Base-by-base conservation (phyloP, 2,113 vertebrate genomes). In the Dryoscopus gambensis region DNA sequence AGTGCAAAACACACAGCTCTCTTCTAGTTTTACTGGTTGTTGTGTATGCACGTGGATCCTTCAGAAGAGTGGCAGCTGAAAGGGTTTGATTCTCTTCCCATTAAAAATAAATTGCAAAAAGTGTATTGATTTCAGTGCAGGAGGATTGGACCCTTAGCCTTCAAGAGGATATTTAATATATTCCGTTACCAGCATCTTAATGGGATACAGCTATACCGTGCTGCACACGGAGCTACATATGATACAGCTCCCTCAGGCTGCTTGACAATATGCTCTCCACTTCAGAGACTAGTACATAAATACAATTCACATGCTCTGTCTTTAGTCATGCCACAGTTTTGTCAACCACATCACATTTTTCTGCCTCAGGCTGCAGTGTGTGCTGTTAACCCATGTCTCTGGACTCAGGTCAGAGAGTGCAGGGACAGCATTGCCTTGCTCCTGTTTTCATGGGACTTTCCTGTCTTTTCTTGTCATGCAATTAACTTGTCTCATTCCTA, bases 321-420 rank as follows among this genome's bases (percentile, higher is more conserved):
- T 96, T 96, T 94, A 97, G 93, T 95, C 95, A 96, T 85, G 93
- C 95, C 93, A 94, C 91, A 90, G 85, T 96, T 97, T 97, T 89
- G 88, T 96, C 90, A 96, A 82, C 80, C 89, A 76, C 92, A 94
- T 96, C 96, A 95, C 77, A 96, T 97, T 96, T 95, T 95, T 50
- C 85, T 93, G 88, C 95, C 90, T 90, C 8, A 1, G 95, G 95
- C 92, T 71, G 65, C 0, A 1, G 79, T 81, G 92, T 93, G 59
- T 73, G 73, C 82, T 90, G 71, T 78, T 94, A 96, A 90, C 88
- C 67, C 78, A 64, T 18, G 59, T 88, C 87, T 96, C 55, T 0
- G 35, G 95, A 80, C 94, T 91, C 93, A 83, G 93, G 95, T 97
- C 93, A 90, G 78, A 28, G 67, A 91, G 82, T 16, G 1, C 65